Base-by-base conservation (phyloP, 1,140 invertebrate genomes). In the Latrodectus geometricus region DNA sequence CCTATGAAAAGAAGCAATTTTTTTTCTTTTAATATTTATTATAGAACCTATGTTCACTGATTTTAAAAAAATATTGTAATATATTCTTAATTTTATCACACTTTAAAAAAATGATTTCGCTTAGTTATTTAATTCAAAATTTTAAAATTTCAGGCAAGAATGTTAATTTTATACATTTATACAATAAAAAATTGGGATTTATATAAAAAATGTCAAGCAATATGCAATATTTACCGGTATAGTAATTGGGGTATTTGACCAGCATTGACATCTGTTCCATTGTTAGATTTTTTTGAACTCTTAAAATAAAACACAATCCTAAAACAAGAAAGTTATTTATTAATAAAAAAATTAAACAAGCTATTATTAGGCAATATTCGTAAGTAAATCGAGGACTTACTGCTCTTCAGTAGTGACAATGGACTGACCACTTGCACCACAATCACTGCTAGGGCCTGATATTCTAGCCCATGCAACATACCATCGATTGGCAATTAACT, bases 241-340 rank as follows among this genome's bases (percentile, higher is more conserved):
- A 99, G 91, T 12, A 99, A 92, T 90, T 97, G 96, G 0, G 98
- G 98, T 89, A 99, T 98, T 92, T 99, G 98, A 0, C 98, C 98
- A 2, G 97, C 97, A 91, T 98, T 98, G 0, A 99, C 96, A 90
- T 99, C 97, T 0, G 98, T 99, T n/a, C 98, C 98, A 91, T 99
- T 99, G 90, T 99, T 99, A 0, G 98, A 98, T 91, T 97, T 96
- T 90, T 97, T 97, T 0, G 97, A 99, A 15, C 96, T 96, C 93
- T 98, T 98, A 91, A 99, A 99, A 88, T 96, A 95, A 91, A 99
- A 99, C 7, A 96, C 93, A 21, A 98, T 95, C 91, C 94, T 94
- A 89, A n/a, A 91, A 90, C 8, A 35, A 35, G 5, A 35, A 3
- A 35, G 35, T 35, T 35, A 35, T 35, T 35, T 35, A 35, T 35